These are phyloP conservation scores for Oreonectes daqikongensis DNA, from an alignment of 2,797 vertebrate species.

Conservation along the genomic window DNA sequence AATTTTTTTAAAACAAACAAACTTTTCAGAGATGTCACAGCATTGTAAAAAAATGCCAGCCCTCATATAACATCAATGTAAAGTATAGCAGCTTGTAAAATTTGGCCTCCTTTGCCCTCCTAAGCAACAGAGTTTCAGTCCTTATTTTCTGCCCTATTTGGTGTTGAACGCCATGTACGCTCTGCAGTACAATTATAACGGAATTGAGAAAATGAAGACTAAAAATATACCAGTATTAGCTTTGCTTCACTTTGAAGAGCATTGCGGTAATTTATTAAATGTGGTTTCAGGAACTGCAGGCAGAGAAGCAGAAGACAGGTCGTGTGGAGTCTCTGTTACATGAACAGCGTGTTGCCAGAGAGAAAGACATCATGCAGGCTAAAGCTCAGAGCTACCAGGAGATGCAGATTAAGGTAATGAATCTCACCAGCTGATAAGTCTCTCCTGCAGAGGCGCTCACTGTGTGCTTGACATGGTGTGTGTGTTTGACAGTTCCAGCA, in stretches of 20 bases:
- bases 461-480: not conserved
- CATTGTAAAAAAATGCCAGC: not conserved
- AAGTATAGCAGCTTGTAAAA: too few species aligned
- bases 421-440: not conserved
- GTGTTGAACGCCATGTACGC: not conserved
- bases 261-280: not conserved
- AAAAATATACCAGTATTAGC: not conserved
- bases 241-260: constrained; percentile 6
- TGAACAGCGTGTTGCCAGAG: constrained; percentile 86
- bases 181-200: not conserved
- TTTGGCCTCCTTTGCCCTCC: too few species aligned
- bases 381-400: constrained; percentile 95
- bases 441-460: not conserved
- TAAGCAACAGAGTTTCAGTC: not conserved
- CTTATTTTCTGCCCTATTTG: not conserved
- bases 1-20: too few species aligned
- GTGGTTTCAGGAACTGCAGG: constrained; percentile 84
- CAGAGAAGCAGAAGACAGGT: constrained; percentile 89
- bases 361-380: constrained; percentile 92
- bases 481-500: constrained; percentile 85
- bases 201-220: not conserved
- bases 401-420: constrained; percentile 90
- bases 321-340: constrained; percentile 86
- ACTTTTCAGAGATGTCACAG: not conserved
- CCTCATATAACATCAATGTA: too few species aligned